phyloP scores from a whole-genome alignment of 2,113 vertebrate genomes.

The Corynorhinus townsendii region DNA sequence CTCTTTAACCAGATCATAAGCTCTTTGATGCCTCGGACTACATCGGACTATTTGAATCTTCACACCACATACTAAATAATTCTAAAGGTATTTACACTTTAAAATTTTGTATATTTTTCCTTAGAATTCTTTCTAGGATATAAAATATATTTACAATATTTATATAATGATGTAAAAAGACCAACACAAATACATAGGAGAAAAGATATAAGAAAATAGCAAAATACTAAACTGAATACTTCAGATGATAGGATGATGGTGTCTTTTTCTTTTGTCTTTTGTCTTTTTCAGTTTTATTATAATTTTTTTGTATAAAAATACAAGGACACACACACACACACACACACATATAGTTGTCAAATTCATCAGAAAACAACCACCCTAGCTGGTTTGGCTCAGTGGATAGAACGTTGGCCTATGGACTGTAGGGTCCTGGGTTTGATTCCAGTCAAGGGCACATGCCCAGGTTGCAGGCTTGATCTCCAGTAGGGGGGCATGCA shows the following conservation, averaged over 20 bases:
- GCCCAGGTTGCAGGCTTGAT: too few species aligned
- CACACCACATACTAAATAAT: background rate
- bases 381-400: too few species aligned
- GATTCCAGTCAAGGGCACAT: too few species aligned
- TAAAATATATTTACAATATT: background rate
- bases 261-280: too few species aligned
- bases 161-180: background rate
- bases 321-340: background rate
- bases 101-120: background rate
- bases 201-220: constrained; percentile 10
- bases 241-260: background rate
- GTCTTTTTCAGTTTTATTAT: background rate
- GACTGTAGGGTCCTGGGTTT: too few species aligned
- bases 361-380: background rate
- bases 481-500: too few species aligned
- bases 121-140: background rate
- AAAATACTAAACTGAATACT: background rate
- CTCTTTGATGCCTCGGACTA: background rate
- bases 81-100: constrained; percentile 1
- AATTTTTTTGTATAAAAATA: background rate
- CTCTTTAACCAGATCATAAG: background rate
- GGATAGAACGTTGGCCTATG: too few species aligned
- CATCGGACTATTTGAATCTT: background rate
- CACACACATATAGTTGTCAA: background rate
- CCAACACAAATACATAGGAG: background rate